phyloP scores from a whole-genome alignment of 2,113 vertebrate genomes.

The Gymnocephalus cernua region DNA sequence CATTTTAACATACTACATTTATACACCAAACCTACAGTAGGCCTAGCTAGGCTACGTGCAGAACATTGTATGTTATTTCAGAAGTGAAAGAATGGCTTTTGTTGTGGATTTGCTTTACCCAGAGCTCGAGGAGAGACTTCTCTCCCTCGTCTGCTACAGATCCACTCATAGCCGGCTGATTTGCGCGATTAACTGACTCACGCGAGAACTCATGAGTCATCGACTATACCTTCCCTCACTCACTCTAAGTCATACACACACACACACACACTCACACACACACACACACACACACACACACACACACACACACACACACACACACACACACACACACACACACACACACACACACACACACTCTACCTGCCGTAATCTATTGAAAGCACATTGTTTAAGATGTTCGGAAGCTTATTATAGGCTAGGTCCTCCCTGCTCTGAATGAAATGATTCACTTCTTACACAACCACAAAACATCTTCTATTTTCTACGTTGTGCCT shows the following conservation, averaged over 20 bases:
- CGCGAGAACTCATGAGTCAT: too few relatives aligned
- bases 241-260: not conserved
- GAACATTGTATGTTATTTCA: too few relatives aligned
- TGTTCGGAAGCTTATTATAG: constrained; percentile 79
- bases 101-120: too few relatives aligned
- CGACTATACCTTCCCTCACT: not conserved
- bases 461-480: not conserved
- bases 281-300: constrained; percentile 18
- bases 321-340: constrained; percentile 15
- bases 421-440: constrained; percentile 40
- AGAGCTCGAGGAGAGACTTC: too few relatives aligned
- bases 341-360: constrained; percentile 24
- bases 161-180: too few relatives aligned
- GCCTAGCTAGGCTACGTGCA: too few relatives aligned
- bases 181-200: too few relatives aligned
- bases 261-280: constrained; percentile 10
- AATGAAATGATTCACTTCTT: constrained; percentile 55
- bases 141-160: too few relatives aligned
- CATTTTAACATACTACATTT: too few relatives aligned
- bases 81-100: too few relatives aligned
- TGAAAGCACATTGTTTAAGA: constrained; percentile 78
- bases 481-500: not conserved
- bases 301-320: constrained; percentile 24
- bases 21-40: too few relatives aligned
- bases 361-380: constrained; percentile 45